Base-by-base conservation (phyloP, 2,113 vertebrate species). In the Hypanus sabinus region DNA sequence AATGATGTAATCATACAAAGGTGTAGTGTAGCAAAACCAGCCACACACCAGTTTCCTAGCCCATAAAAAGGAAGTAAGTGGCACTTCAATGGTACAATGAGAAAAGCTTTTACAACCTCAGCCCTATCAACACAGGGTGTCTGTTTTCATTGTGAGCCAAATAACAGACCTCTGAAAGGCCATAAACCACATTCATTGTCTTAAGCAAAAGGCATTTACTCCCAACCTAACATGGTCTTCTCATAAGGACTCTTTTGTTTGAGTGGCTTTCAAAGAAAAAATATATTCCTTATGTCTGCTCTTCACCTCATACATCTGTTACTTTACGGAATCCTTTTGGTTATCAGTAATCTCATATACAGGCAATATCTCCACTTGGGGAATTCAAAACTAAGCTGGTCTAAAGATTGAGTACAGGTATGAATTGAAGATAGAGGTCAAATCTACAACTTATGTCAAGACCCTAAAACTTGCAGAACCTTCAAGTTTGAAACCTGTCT, bases 31-130 rank as follows among this genome's bases (percentile, higher is more conserved):
- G 90, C 90, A 92, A 92, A 92, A 93, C 91, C 91, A 93, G 91
- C 91, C 91, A 93, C 91, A 93, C 68, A 93, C 91, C 91, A 93
- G 91, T 73, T 93, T 75, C 36, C 12, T 73, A 75, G 91, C 91
- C 91, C 91, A 75, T 93, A 93, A 93, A 93, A 93, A 73, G 91
- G 91, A 93, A 93, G 91, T 93, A 93, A 93, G 91, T 93, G 91
- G 70, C 91, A 93, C 91, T 93, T 93, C 91, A 93, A 93, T 93
- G 91, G 91, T 73, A 93, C 91, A 93, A 93, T 93, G 91, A 46
- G 70, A 93, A 93, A 93, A 93, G 91, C 91, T 93, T 46, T 93
- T 93, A 93, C 91, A 93, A 75, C 91, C 70, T 73, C 91, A 93
- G 91, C 68, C 91, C 70, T 70, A 93, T 93, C 91, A 93, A 93